Conservation (phyloP, 2,113 vertebrate genomes). For the Rhombomys opimus region DNA sequence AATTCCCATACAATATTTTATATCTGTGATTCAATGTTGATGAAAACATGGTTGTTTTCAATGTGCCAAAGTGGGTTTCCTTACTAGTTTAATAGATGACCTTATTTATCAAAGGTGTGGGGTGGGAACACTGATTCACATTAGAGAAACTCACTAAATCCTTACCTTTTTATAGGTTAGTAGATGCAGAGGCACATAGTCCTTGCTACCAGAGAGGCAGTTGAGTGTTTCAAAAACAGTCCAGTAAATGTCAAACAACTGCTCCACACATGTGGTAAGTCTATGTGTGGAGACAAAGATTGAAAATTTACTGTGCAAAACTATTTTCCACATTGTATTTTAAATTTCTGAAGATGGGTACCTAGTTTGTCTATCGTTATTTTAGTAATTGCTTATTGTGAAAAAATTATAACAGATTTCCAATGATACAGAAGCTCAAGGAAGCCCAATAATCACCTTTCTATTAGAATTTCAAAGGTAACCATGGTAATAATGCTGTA, state of each 20-base stretch:
- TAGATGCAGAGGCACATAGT: not conserved
- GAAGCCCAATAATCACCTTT: not conserved
- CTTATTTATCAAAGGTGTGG: not conserved
- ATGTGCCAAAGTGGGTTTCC: slow-evolving; percentile 73
- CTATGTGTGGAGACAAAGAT: not conserved
- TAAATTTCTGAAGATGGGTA: not conserved
- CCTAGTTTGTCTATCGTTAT: not conserved
- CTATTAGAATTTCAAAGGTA: not conserved
- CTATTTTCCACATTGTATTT: not conserved
- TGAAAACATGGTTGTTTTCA: slow-evolving; percentile 79
- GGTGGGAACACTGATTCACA: not conserved
- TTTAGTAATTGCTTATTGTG: not conserved
- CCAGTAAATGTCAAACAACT: not conserved
- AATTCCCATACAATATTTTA: slow-evolving; percentile 81
- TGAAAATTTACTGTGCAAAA: not conserved
- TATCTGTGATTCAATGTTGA: slow-evolving; percentile 81
- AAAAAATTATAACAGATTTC: not conserved
- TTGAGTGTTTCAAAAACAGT: not conserved
- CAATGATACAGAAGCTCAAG: not conserved
- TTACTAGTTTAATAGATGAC: not conserved
- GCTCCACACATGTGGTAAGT: not conserved
- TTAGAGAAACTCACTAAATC: not conserved
- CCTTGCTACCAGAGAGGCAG: not conserved
- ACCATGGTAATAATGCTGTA: not conserved
- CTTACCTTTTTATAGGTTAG: not conserved